These are phyloP conservation scores for Merodon equestris DNA, from an alignment of 2,888 invertebrate genomes.

Conservation along the genomic window DNA sequence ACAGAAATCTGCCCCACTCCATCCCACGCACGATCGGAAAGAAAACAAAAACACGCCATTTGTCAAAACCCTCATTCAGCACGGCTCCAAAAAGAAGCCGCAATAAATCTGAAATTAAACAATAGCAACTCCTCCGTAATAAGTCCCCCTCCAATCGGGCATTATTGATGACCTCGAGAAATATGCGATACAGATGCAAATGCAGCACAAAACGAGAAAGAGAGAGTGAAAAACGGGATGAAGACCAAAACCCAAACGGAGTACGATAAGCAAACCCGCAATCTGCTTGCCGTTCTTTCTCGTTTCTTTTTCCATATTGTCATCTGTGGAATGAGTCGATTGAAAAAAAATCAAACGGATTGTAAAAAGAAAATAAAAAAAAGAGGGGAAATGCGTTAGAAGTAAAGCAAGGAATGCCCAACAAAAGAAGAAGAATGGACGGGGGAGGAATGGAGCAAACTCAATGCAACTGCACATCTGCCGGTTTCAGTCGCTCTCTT, in stretches of 20 bases:
- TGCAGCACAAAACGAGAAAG: constrained; percentile 8
- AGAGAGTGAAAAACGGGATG: constrained; percentile 34
- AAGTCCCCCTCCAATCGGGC: constrained; percentile 2
- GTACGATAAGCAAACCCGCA: constrained; percentile 36
- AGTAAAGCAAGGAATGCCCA: constrained; percentile 41
- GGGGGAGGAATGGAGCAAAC: no score
- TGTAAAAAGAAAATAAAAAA: constrained; percentile 37
- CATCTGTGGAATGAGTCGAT: neutral
- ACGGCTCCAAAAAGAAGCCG: neutral
- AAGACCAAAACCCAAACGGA: constrained; percentile 2
- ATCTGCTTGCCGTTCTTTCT: no score
- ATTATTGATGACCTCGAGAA: constrained; percentile 51
- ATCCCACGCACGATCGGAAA: neutral
- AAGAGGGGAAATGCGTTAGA: constrained; percentile 53
- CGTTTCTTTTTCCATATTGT: constrained; percentile 10
- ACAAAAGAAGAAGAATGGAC: constrained; percentile 16
- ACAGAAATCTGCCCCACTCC: neutral
- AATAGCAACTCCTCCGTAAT: constrained; percentile 2
- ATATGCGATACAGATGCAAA: constrained; percentile 48
- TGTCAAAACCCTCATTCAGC: no score
- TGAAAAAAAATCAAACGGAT: constrained; percentile 21
- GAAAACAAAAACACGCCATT: constrained; percentile 1
- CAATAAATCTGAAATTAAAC: constrained; percentile 28
- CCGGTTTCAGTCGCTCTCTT: constrained; percentile 35
- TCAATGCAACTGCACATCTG: constrained; percentile 51